These are phyloP conservation scores for Orbicella faveolata DNA, from an alignment of 64 coral and sea anemone species.

Conservation along the genomic window DNA sequence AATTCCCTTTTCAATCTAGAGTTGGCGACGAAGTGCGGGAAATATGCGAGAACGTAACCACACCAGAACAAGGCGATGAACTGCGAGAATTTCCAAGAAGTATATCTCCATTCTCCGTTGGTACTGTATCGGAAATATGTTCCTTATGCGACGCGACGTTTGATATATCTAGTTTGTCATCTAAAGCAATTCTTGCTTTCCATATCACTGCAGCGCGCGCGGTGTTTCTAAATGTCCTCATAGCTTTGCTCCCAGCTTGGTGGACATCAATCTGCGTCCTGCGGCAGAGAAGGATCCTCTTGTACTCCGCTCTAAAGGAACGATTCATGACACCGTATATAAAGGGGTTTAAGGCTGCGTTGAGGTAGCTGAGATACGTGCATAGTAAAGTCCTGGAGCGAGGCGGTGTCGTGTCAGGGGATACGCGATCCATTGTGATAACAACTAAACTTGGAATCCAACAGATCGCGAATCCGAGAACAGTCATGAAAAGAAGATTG, in stretches of 20 bases:
- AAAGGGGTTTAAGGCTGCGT: conserved; percentile 12
- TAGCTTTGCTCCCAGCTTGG: neutral
- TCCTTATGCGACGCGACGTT: neutral
- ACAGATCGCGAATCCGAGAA: conserved; percentile 34
- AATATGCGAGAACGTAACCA: neutral
- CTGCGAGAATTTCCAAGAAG: neutral
- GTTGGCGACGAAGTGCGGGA: neutral
- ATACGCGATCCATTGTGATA: neutral
- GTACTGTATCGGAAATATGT: neutral
- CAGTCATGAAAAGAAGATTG: conserved; percentile 3
- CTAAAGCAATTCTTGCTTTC: neutral
- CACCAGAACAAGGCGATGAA: neutral
- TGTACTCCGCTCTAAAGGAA: conserved; percentile 37
- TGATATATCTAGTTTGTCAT: neutral
- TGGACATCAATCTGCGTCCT: neutral
- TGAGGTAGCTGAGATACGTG: conserved; percentile 24
- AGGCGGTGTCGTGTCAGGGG: neutral
- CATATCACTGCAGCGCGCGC: neutral
- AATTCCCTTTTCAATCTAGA: neutral
- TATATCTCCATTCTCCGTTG: neutral
- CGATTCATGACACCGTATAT: conserved; percentile 49
- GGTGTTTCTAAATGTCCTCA: neutral
- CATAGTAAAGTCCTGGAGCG: neutral
- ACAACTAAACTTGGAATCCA: conserved; percentile 40
- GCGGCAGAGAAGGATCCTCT: conserved; percentile 37